Percentiles rank a stretch among this genome's conserved stretches.
These are phyloP conservation scores for Ferrisia virgata DNA, from an alignment of 2,888 invertebrate genomes.

Conservation along the genomic window DNA sequence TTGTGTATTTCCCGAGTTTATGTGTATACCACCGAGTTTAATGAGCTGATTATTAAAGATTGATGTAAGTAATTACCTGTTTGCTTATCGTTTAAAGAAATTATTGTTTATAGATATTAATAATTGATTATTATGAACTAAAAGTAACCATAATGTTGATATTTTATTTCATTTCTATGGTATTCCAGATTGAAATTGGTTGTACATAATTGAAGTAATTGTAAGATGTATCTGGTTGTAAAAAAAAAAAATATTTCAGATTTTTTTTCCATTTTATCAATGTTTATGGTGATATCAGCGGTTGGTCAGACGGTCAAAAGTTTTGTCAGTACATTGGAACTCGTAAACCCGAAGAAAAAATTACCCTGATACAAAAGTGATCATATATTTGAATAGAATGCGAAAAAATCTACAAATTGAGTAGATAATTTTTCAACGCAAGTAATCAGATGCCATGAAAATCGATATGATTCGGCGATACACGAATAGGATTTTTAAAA, in stretches of 20 bases:
- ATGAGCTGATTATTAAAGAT: background rate
- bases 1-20: background rate
- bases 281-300: no score
- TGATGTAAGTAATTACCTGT: constrained; percentile 15
- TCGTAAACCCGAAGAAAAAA: no score
- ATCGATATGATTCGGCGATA: no score
- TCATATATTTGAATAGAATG: no score
- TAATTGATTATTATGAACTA: constrained; percentile 20
- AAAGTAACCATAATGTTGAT: background rate
- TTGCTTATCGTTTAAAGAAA: background rate
- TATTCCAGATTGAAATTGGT: background rate
- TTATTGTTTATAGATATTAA: background rate
- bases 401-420: no score
- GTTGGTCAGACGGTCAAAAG: no score
- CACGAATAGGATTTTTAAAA: no score
- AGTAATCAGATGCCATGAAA: no score
- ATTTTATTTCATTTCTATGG: background rate
- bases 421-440: no score
- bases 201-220: background rate
- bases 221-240: background rate
- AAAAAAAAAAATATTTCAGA: no score
- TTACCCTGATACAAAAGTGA: no score
- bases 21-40: background rate
- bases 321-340: no score
- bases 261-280: background rate